Evolutionary conservation across 92 coral and sea anemone genomes (phyloP).

Genomic region (Pocillopora grandis): DNA sequence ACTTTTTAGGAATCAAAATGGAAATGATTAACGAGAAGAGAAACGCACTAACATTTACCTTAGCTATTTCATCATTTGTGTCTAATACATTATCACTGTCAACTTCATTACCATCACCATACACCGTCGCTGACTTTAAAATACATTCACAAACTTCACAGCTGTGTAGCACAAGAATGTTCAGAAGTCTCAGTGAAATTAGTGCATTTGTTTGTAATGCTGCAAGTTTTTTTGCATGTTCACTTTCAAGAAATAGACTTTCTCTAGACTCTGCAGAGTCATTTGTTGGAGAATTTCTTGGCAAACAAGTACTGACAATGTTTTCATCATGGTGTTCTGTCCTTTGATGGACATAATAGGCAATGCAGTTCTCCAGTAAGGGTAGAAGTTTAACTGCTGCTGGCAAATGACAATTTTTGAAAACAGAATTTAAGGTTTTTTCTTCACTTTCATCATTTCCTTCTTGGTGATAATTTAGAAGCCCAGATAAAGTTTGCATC

Average conservation of each 20-base stretch:
- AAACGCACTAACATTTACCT: neutral
- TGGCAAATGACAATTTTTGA: conserved; percentile 1
- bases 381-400: conserved; percentile 63
- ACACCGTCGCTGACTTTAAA: conserved; percentile 42
- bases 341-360: conserved; percentile 52
- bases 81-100: neutral
- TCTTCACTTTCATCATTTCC: neutral
- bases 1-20: too few species aligned
- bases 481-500: conserved; percentile 32
- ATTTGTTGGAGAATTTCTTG: conserved; percentile 47
- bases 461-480: neutral
- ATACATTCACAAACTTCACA: conserved; percentile 50
- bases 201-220: conserved; percentile 44
- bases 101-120: conserved; percentile 6
- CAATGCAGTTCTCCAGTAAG: conserved; percentile 64
- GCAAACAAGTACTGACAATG: conserved; percentile 42
- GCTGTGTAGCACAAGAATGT: conserved; percentile 65
- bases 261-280: conserved; percentile 53
- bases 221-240: conserved; percentile 32
- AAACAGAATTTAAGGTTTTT: neutral
- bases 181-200: conserved; percentile 62
- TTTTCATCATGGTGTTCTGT: conserved; percentile 61
- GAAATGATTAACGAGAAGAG: neutral
- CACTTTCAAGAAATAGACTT: conserved; percentile 39
- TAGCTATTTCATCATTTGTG: neutral